Percentiles rank a stretch among this genome's conserved stretches.
phyloP scores from a whole-genome alignment of 2,888 invertebrate species.

The Melieria omissa region DNA sequence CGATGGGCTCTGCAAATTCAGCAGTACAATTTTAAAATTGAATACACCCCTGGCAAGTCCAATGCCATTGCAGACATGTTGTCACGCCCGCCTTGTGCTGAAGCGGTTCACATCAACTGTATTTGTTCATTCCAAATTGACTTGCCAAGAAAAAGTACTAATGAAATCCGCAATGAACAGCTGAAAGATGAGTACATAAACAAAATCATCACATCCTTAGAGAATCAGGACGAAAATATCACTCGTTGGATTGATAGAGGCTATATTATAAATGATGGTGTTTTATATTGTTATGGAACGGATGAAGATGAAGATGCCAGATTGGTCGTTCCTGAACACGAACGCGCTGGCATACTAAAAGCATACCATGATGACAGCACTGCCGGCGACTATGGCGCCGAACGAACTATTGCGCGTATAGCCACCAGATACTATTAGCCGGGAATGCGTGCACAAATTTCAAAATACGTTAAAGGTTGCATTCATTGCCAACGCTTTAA shows the following conservation, averaged over 20 bases:
- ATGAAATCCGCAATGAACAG: conserved; percentile 32
- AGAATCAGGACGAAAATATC: conserved; percentile 7
- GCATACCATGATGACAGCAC: conserved; percentile 37
- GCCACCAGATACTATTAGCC: conserved; percentile 32
- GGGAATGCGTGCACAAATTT: conserved; percentile 26
- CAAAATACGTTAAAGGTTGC: conserved; percentile 29
- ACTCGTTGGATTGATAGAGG: not conserved
- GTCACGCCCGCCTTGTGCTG: conserved; percentile 31
- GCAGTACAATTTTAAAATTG: conserved; percentile 58
- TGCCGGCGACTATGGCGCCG: conserved; percentile 35
- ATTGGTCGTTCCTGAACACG: conserved; percentile 26
- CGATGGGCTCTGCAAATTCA: conserved; percentile 66
- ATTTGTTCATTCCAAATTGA: conserved; percentile 31
- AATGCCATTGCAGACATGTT: conserved; percentile 38
- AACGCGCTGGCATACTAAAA: conserved; percentile 20
- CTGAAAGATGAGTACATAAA: conserved; percentile 24
- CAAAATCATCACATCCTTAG: conserved; percentile 13
- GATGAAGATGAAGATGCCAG: conserved; percentile 31
- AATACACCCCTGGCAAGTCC: conserved; percentile 59
- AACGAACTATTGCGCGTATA: not conserved
- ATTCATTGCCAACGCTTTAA: conserved; percentile 41
- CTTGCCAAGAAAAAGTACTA: conserved; percentile 29
- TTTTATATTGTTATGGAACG: conserved; percentile 27
- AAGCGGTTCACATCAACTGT: conserved; percentile 9
- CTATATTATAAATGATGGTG: conserved; percentile 24